These are phyloP conservation scores for Rhyacophila brunnea DNA, from an alignment of 1,140 invertebrate genomes.

Conservation along the genomic window DNA sequence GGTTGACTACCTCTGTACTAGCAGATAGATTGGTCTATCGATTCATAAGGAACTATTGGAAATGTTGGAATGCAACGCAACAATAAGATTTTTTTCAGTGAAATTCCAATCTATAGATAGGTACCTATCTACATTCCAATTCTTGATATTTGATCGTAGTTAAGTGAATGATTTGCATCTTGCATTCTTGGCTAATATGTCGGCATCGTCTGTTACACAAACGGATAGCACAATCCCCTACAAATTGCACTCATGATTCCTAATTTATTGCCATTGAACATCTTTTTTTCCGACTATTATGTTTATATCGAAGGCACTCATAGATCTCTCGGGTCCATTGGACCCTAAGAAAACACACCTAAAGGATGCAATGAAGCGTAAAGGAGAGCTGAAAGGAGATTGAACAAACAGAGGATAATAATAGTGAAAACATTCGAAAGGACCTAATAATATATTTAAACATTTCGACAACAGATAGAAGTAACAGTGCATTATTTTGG, in stretches of 20 bases:
- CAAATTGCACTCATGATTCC: conserved; percentile 12
- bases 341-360: conserved; percentile 22
- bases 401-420: conserved; percentile 3
- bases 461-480: conserved; percentile 9
- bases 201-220: conserved; percentile 15
- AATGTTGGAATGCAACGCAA: no score
- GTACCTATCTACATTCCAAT: background rate
- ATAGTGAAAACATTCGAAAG: background rate
- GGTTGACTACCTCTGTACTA: no score
- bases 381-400: conserved; percentile 12
- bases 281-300: no score
- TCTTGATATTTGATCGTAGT: conserved; percentile 20
- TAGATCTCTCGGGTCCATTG: conserved; percentile 11
- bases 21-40: no score
- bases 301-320: no score
- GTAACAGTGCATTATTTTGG: conserved; percentile 19
- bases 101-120: conserved; percentile 10
- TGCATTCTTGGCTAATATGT: conserved; percentile 2
- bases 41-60: no score
- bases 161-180: conserved; percentile 15
- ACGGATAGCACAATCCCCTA: conserved; percentile 6
- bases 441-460: conserved; percentile 24
- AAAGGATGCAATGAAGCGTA: conserved; percentile 16
- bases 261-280: conserved; percentile 19
- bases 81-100: background rate